Percentiles rank a stretch among this genome's conserved stretches.
These are phyloP conservation scores for Vireo altiloquus DNA, from an alignment of 2,113 vertebrate species.

Conservation along the genomic window DNA sequence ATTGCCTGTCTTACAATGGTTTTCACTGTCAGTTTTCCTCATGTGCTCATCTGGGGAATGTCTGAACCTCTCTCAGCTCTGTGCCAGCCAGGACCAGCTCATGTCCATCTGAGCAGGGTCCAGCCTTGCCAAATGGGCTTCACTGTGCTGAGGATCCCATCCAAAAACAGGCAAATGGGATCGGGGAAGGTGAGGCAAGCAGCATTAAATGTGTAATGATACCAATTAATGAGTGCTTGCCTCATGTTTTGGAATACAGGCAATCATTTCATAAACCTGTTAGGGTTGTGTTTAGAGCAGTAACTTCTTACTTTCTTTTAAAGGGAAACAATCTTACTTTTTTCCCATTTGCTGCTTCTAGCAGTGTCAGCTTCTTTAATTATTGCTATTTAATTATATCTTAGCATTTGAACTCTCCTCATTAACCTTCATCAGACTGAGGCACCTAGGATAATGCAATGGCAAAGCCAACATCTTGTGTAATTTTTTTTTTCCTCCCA, in stretches of 20 bases:
- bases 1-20: not conserved
- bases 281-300: not conserved
- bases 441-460: conserved; percentile 50
- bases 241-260: not conserved
- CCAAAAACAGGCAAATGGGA: not conserved
- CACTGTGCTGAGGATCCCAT: not conserved
- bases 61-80: not conserved
- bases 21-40: not conserved
- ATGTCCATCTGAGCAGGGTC: not conserved
- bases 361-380: conserved; percentile 59
- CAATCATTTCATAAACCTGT: not conserved
- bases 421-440: conserved; percentile 67
- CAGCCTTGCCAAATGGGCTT: not conserved
- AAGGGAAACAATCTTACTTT: not conserved
- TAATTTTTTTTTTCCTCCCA: not conserved
- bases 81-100: not conserved
- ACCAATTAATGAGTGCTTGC: conserved; percentile 16
- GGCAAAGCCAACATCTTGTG: conserved; percentile 50
- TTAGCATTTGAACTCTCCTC: conserved; percentile 67
- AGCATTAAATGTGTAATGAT: not conserved
- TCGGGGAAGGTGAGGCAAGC: not conserved
- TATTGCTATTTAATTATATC: conserved; percentile 66
- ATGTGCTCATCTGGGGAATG: not conserved
- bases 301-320: not conserved
- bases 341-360: conserved; percentile 38